Evolutionary conservation across 2,888 invertebrate genomes (phyloP).

Genomic region (Listrodromus nycthemerus): DNA sequence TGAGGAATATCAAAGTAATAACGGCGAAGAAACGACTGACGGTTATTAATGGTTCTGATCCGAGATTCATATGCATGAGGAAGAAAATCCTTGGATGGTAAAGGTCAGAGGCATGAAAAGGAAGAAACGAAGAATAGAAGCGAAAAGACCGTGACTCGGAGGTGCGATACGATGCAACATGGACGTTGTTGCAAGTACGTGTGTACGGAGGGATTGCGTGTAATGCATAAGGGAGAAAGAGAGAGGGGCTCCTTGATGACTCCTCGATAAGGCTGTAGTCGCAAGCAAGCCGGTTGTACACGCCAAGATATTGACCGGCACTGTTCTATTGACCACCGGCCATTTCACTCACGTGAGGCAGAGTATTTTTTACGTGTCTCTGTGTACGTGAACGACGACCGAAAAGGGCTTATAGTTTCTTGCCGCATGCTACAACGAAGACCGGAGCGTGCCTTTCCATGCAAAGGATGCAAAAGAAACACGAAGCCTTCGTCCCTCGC

Average conservation of each 20-base stretch:
- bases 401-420: not conserved
- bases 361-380: conserved; percentile 22
- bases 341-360: conserved; percentile 41
- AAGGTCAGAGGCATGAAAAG: conserved; percentile 53
- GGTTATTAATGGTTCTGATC: conserved; percentile 42
- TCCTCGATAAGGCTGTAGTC: conserved; percentile 51
- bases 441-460: conserved; percentile 28
- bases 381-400: not conserved
- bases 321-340: conserved; percentile 77
- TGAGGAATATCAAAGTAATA: not conserved
- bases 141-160: not conserved
- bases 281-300: conserved; percentile 68
- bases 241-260: conserved; percentile 24
- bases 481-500: conserved; percentile 13
- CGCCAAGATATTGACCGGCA: conserved; percentile 82
- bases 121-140: conserved; percentile 23
- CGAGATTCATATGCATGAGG: conserved; percentile 60
- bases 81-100: conserved; percentile 62
- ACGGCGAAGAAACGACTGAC: not conserved
- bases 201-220: not conserved
- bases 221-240: not conserved
- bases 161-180: conserved; percentile 4
- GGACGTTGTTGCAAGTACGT: not conserved
- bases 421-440: not conserved
- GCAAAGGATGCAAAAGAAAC: conserved; percentile 37